Percentiles rank a stretch among this genome's conserved stretches.
Conservation (phyloP, 1,140 invertebrate genomes). For the Wasmannia auropunctata region DNA sequence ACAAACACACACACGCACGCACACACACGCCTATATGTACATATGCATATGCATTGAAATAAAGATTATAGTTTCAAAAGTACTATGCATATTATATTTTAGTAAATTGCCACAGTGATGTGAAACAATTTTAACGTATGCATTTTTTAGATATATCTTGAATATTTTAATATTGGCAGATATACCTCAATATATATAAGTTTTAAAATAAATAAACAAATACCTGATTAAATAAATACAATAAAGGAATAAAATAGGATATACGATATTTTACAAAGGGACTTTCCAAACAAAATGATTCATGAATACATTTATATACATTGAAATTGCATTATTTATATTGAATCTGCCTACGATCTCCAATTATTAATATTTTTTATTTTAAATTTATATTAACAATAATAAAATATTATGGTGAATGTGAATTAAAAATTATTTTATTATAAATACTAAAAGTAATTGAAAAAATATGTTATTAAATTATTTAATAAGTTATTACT, state of each 20-base stretch:
- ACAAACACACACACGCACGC: background rate
- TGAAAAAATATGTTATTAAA: background rate
- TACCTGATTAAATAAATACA: background rate
- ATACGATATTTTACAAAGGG: constrained; percentile 1
- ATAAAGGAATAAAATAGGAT: background rate
- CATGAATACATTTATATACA: background rate
- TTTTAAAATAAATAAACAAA: background rate
- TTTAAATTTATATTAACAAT: background rate
- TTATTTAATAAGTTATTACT: background rate
- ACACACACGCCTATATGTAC: background rate
- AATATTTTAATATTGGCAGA: constrained; percentile 3
- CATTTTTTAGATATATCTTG: background rate
- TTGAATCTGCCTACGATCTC: background rate
- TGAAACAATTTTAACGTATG: constrained; percentile 10
- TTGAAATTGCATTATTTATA: background rate
- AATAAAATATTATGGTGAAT: background rate
- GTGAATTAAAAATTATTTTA: background rate
- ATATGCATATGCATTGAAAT: background rate
- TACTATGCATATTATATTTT: background rate
- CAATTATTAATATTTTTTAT: constrained; percentile 1
- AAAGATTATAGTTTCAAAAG: background rate
- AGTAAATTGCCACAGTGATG: background rate
- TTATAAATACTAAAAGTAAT: background rate
- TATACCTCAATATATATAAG: background rate
- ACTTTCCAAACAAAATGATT: background rate